Evolutionary conservation across 2,888 invertebrate genomes (phyloP).

Genomic region (Acrobasis consociella): DNA sequence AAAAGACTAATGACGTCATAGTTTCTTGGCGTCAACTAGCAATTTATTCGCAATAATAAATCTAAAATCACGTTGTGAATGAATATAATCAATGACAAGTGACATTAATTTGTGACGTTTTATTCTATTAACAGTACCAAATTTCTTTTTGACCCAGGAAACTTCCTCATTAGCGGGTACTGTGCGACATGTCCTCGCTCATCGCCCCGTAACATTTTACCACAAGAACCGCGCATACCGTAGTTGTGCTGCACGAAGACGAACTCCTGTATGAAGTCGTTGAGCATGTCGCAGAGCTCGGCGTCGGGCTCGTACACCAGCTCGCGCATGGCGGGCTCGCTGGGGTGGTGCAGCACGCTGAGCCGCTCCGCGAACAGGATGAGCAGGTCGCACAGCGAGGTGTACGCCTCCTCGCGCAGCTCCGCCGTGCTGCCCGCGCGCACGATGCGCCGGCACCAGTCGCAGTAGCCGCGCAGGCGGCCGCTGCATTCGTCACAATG

Average conservation of each 20-base stretch:
- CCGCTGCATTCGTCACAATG: slow-evolving; percentile 37
- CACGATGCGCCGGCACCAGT: slow-evolving; percentile 60
- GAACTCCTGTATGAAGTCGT: slow-evolving; percentile 95
- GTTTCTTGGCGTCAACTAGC: no score
- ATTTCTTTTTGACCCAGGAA: no score
- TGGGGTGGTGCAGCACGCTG: slow-evolving; percentile 63
- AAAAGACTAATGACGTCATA: no score
- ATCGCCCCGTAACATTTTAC: no score
- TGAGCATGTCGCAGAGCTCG: slow-evolving; percentile 90
- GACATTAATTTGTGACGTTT: no score
- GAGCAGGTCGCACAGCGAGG: slow-evolving; percentile 97
- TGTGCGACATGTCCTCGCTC: no score
- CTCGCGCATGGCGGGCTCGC: slow-evolving; percentile 67
- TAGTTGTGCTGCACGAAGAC: slow-evolving; percentile 97
- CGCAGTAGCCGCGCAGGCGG: slow-evolving; percentile 78
- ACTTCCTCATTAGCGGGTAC: no score
- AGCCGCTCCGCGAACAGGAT: slow-evolving; percentile 96
- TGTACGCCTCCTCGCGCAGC: slow-evolving; percentile 87
- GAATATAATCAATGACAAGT: no score
- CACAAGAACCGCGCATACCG: slow-evolving; percentile 81
- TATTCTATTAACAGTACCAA: no score
- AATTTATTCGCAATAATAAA: no score
- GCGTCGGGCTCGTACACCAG: slow-evolving; percentile 92
- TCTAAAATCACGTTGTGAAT: no score
- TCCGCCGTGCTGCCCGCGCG: slow-evolving; percentile 12